These are phyloP conservation scores for Clarias gariepinus DNA, from an alignment of 2,113 vertebrate genomes.

Conservation along the genomic window DNA sequence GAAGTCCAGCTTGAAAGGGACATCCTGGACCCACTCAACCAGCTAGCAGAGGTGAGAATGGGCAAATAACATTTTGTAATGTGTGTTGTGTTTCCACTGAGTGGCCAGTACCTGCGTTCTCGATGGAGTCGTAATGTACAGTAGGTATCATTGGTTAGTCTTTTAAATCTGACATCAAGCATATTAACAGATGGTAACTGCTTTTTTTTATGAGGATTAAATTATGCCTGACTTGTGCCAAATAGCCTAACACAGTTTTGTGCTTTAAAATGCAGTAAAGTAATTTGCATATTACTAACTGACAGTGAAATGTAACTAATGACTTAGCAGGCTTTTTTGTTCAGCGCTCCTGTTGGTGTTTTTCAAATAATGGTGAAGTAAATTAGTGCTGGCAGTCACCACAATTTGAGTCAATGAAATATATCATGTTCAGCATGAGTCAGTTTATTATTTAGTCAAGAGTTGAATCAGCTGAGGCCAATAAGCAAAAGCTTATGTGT, in stretches of 20 bases:
- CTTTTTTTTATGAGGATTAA: not conserved
- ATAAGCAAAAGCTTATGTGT: not conserved
- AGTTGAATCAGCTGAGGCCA: not conserved
- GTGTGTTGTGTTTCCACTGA: not conserved
- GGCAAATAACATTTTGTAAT: not conserved
- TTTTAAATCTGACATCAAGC: not conserved
- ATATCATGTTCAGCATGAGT: not conserved
- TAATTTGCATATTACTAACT: not conserved
- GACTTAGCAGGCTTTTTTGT: not conserved
- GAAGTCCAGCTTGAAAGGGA: slow-evolving; percentile 89
- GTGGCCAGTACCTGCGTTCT: not conserved
- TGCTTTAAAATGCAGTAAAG: not conserved
- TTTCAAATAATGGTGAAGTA: not conserved
- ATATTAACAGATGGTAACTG: not conserved
- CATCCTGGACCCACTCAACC: slow-evolving; percentile 84
- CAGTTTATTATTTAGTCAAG: not conserved
- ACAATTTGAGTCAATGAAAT: not conserved
- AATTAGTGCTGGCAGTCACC: not conserved
- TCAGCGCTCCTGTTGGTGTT: not conserved
- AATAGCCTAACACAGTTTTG: not conserved
- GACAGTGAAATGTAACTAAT: not conserved
- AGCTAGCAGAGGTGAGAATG: slow-evolving; percentile 84
- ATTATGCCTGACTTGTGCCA: not conserved
- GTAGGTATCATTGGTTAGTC: not conserved
- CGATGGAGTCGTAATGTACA: not conserved